phyloP scores from a whole-genome alignment of 2,113 vertebrate species.

The Caranx ignobilis region DNA sequence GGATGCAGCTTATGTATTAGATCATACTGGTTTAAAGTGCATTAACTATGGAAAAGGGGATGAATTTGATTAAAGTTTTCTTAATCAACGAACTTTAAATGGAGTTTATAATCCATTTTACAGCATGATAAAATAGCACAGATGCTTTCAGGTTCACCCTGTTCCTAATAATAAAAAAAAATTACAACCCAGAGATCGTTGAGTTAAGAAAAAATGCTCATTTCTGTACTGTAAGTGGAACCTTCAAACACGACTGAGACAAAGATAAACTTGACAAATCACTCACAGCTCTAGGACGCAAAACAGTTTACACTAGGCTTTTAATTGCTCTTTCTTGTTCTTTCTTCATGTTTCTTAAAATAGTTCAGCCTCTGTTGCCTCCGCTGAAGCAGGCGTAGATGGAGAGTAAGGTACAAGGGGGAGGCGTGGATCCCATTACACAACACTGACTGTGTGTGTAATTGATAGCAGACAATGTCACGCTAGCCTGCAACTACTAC shows the following conservation, averaged over 20 bases:
- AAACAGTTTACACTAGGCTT: constrained; percentile 27
- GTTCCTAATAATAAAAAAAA: neutral
- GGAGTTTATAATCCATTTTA: neutral
- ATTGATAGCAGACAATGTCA: constrained; percentile 39
- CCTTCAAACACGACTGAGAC: neutral
- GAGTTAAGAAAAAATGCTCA: neutral
- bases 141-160: constrained; percentile 27
- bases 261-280: neutral
- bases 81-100: neutral
- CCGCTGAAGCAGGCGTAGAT: neutral
- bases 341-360: constrained; percentile 34
- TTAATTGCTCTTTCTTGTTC: neutral
- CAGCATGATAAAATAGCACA: constrained; percentile 13
- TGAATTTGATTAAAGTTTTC: too few species aligned
- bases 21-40: too few species aligned
- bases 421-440: constrained; percentile 46
- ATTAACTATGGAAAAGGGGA: too few species aligned
- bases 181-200: neutral
- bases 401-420: neutral
- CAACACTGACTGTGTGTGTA: constrained; percentile 36
- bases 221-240: neutral
- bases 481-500: constrained; percentile 12
- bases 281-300: constrained; percentile 35
- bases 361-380: constrained; percentile 22
- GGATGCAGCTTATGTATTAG: too few species aligned